Evolutionary conservation across 2,113 vertebrate genomes (phyloP), one percentile per base, ranked within the genome.

Genomic region (Clarias magur): DNA sequence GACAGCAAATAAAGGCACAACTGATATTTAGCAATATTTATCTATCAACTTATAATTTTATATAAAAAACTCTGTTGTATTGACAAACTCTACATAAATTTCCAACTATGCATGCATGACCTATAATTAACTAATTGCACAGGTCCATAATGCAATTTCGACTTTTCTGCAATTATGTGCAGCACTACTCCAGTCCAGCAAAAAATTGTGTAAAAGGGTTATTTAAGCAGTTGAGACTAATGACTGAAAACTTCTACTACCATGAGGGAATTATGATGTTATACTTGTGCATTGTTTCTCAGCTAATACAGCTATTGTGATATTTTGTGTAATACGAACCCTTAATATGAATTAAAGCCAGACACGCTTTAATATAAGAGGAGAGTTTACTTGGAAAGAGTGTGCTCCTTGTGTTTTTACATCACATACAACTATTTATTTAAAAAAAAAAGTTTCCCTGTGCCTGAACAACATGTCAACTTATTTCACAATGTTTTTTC

Each of bases 351-450:
- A 56, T 16, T 12, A 65, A 65, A 83, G 15, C 3, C 27, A 11
- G 30, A 53, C 25, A 83, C 1, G 23, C 57, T 73, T 63, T 30
- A 38, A 56, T 83, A 83, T 84, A 75, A 80, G 78, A 8, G 56
- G 27, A 76, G 4, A 16, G 4, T 23, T 83, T 82, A 62, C 27
- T 82, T 62, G 16, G 59, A 78, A 88, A 70, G 17, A 86, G 27
- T 60, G 3, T 85, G 48, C 48, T 19, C 15, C 27, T n/a, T 88
- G n/a, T 56, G 25, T 16, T 78, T 27, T 56, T 27, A 13, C 23
- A 76, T 53, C 75, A 56, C 53, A 19, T 19, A 56, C n/a, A 72
- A 17, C 38, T 48, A 54, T 7, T n/a, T 13, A 59, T 56, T 84
- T 30, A 68, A 56, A 70, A 15, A 25, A 56, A 56, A 70, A 15